Base-by-base conservation (phyloP, 2,797 vertebrate species). In the Steatocranus sp. region DNA sequence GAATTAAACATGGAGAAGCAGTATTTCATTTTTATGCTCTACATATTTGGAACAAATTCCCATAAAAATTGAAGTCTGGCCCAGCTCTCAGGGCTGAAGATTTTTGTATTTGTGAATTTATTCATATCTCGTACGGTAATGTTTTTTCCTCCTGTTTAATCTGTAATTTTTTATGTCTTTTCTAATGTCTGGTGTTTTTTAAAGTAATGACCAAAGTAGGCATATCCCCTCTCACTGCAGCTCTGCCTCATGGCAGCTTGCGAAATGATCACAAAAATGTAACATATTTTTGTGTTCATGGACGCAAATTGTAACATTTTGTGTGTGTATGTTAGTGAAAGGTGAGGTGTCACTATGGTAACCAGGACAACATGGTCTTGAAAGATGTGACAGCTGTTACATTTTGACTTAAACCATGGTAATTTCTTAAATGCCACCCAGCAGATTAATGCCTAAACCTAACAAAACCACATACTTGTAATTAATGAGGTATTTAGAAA, bases 41-140 rank as follows among this genome's bases (percentile, higher is more conserved):
- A 74, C 66, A 74, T 75, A 32, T 53, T 32, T 75, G 49, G 49
- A 75, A 34, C 48, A 75, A 75, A 75, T 50, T 38, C 74, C 49
- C n/a, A 11, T 34, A 75, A 38, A 51, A 34, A 8, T 34, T 75
- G 18, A 75, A 14, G 14, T 75, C 2, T 5, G 2, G 0, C 48
- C 43, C 70, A 50, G n/a, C 36, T 66, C 36, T 41, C 61, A 66
- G 34, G 34, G 12, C 61, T 41, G 36, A 2, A 25, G 61, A 41
- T 41, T 23, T 66, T 41, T 25, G 36, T 15, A 17, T 43, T 68
- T 43, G 63, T 11, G 20, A 43, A 68, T 41, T 17, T 17, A 68
- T 68, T 41, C 36, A 25, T 25, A 25, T 41, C 20, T 41, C 14
- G 1, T 41, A 4, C 36, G 0, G 20, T 68, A 2, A 41, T 25